A percentile compares a stretch with the other conserved stretches of the same genome.
These are phyloP conservation scores for Pampus argenteus DNA, from an alignment of 2,797 vertebrate species.

Conservation along the genomic window DNA sequence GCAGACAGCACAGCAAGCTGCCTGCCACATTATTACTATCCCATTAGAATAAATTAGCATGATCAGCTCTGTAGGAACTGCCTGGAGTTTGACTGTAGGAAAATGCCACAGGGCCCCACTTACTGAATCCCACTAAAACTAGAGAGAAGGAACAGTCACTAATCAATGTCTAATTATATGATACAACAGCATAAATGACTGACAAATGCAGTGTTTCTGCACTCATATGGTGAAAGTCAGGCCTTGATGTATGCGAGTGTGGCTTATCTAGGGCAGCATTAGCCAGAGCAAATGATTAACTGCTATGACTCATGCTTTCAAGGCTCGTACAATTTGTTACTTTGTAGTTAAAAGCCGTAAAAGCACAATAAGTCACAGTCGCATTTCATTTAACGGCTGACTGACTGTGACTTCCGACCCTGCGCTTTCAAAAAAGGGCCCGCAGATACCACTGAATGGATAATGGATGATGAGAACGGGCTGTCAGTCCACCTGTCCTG, in stretches of 20 bases:
- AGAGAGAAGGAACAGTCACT: conserved; percentile 42
- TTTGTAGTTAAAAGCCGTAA: conserved; percentile 61
- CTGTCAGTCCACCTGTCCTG: conserved; percentile 37
- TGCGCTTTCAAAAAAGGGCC: conserved; percentile 28
- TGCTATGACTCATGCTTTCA: conserved; percentile 50
- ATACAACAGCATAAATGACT: conserved; percentile 30
- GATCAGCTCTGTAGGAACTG: conserved; percentile 51
- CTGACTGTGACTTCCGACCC: conserved; percentile 51
- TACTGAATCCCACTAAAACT: conserved; percentile 39
- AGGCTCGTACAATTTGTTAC: conserved; percentile 50
- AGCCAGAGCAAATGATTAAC: conserved; percentile 57
- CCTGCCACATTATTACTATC: conserved; percentile 74
- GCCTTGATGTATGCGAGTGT: conserved; percentile 29
- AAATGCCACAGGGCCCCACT: conserved; percentile 57
- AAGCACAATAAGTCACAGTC: conserved; percentile 59
- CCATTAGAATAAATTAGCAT: conserved; percentile 80
- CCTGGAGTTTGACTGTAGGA: conserved; percentile 46
- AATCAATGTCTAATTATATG: conserved; percentile 70
- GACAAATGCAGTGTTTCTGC: conserved; percentile 43
- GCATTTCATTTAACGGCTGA: conserved; percentile 57
- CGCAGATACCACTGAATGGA: conserved; percentile 16
- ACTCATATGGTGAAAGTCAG: conserved; percentile 17
- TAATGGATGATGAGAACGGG: conserved; percentile 43
- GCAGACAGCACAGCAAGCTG: conserved; percentile 69
- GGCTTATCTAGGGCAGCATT: conserved; percentile 50